Evolutionary conservation across 2,888 invertebrate genomes (phyloP).

Genomic region (Ophion obscuratus): DNA sequence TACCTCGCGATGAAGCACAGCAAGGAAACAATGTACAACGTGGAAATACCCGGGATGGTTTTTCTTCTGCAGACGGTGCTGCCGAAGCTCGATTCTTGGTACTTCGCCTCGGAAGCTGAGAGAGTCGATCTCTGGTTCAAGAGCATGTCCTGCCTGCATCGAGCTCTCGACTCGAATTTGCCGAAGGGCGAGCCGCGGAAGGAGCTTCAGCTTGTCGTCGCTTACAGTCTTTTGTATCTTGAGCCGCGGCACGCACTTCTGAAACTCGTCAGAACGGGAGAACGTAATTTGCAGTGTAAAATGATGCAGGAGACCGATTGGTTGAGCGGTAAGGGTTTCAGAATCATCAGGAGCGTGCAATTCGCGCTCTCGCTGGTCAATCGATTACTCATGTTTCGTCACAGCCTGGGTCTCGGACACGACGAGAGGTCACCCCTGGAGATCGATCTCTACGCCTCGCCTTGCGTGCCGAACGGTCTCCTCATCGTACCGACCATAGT

Average conservation of each 20-base stretch:
- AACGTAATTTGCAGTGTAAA: constrained; percentile 79
- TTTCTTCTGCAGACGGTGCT: constrained; percentile 81
- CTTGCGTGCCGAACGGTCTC: constrained; percentile 81
- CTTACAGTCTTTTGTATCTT: constrained; percentile 81
- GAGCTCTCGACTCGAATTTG: constrained; percentile 78
- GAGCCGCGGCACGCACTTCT: constrained; percentile 82
- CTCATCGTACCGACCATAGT: constrained; percentile 85
- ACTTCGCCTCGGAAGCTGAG: constrained; percentile 80
- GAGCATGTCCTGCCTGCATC: constrained; percentile 81
- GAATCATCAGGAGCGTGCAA: constrained; percentile 82
- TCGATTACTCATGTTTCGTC: constrained; percentile 81
- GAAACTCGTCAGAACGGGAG: constrained; percentile 81
- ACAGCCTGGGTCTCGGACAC: constrained; percentile 77
- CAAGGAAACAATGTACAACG: constrained; percentile 79
- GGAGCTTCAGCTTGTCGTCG: constrained; percentile 80
- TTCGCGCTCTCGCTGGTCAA: constrained; percentile 82
- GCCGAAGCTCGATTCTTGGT: constrained; percentile 83
- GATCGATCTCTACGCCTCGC: constrained; percentile 82
- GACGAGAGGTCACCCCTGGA: constrained; percentile 81
- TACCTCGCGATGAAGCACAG: constrained; percentile 79
- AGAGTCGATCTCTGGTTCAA: constrained; percentile 81
- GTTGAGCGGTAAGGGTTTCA: constrained; percentile 82
- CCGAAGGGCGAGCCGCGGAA: constrained; percentile 80
- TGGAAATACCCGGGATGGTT: constrained; percentile 83
- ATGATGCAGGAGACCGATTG: constrained; percentile 83